phyloP scores from a whole-genome alignment of 53 echinoderm and acorn worm species.

The Antedon mediterranea region DNA sequence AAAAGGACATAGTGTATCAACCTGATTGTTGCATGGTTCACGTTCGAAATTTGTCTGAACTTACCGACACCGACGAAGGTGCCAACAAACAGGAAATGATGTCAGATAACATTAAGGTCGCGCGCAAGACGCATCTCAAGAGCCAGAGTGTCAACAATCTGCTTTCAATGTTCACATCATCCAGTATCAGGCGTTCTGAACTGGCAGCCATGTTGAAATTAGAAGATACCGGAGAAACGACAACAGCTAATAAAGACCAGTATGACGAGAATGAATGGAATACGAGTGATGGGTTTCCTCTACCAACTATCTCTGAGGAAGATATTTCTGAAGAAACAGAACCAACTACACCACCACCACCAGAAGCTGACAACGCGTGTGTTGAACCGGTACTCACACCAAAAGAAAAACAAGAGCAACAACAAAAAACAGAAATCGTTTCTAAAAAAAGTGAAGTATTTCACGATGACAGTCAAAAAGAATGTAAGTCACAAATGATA shows the following conservation, averaged over 20 bases:
- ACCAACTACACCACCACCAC: neutral
- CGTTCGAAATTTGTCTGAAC: conserved; percentile 70
- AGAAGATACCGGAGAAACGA: conserved; percentile 63
- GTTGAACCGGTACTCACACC: no score
- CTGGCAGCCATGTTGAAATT: conserved; percentile 62
- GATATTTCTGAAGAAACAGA: conserved; percentile 4
- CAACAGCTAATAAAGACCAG: conserved; percentile 5
- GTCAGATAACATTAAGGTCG: conserved; percentile 13
- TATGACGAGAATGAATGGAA: conserved; percentile 11
- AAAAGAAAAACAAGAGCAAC: neutral
- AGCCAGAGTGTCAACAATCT: conserved; percentile 74
- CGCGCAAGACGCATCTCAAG: conserved; percentile 38
- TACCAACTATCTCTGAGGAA: conserved; percentile 75
- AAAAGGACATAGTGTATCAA: conserved; percentile 23
- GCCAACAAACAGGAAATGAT: neutral
- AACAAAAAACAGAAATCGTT: no score
- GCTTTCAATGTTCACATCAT: conserved; percentile 90
- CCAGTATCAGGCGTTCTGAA: conserved; percentile 48
- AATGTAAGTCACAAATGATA: conserved; percentile 12
- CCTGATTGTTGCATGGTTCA: conserved; percentile 56
- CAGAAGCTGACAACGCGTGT: neutral
- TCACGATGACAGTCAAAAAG: no score
- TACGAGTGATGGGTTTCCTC: conserved; percentile 58
- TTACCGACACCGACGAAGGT: conserved; percentile 17
- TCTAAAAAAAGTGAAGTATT: no score